phyloP scores from a whole-genome alignment of 2,113 vertebrate genomes.

The Megalops atlanticus region DNA sequence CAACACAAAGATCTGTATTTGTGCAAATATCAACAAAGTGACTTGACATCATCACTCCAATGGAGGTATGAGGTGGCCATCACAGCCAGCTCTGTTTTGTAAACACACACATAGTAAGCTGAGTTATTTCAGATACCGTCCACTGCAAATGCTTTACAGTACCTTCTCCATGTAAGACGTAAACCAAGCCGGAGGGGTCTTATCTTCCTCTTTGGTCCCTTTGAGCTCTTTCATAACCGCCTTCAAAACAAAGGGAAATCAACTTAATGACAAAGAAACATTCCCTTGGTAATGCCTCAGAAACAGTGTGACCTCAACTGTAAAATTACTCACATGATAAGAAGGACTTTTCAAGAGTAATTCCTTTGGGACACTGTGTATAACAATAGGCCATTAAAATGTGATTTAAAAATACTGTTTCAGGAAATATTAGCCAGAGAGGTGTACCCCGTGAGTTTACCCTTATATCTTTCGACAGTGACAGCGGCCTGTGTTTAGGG shows the following conservation, averaged over 20 bases:
- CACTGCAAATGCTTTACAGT: constrained; percentile 42
- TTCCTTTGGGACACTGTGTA: no score
- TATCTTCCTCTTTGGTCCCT: constrained; percentile 69
- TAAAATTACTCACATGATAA: no score
- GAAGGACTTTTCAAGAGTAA: no score
- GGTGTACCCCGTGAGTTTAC: no score
- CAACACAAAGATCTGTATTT: background rate
- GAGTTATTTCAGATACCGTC: no score
- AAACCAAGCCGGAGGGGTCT: constrained; percentile 91
- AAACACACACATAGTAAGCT: background rate
- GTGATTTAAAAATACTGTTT: no score
- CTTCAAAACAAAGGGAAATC: constrained; percentile 44
- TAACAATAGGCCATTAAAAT: no score
- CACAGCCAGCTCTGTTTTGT: background rate
- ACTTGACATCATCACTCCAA: background rate
- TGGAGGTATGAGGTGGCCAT: background rate
- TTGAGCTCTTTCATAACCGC: constrained; percentile 67
- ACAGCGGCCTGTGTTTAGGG: no score
- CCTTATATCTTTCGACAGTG: no score
- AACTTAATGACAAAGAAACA: no score
- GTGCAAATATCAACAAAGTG: background rate
- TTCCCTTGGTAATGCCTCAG: background rate
- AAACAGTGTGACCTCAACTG: no score
- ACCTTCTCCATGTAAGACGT: constrained; percentile 91
- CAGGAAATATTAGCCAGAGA: no score